Conservation (phyloP, 2,888 invertebrate species). For the Patella caerulea region DNA sequence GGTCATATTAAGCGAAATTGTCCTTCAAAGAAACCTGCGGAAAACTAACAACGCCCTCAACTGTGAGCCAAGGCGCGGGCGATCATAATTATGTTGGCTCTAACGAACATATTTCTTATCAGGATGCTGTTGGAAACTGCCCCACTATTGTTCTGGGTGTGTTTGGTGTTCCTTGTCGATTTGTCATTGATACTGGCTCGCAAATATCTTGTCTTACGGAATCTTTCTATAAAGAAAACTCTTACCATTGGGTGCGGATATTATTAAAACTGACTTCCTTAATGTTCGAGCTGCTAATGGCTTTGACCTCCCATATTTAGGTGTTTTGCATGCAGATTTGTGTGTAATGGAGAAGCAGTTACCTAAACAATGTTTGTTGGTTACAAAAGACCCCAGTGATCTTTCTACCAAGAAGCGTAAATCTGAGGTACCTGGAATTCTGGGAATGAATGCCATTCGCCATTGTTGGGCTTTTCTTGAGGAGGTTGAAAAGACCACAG, state of each 20-base stretch:
- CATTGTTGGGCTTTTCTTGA: background rate
- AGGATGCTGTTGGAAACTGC: too few relatives aligned
- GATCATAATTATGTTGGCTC: too few relatives aligned
- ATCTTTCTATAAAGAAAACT: too few relatives aligned
- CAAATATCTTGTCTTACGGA: too few relatives aligned
- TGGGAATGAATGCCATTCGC: background rate
- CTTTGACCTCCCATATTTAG: background rate
- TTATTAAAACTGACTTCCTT: background rate
- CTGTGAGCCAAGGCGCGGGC: too few relatives aligned
- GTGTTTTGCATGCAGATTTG: background rate
- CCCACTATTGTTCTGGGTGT: too few relatives aligned
- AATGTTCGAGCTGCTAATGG: constrained; percentile 4
- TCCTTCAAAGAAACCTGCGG: too few relatives aligned
- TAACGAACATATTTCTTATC: too few relatives aligned
- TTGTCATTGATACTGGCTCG: too few relatives aligned
- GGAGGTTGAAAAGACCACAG: background rate
- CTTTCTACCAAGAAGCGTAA: background rate
- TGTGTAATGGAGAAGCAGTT: background rate
- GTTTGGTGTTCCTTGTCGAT: too few relatives aligned
- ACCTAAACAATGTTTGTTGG: background rate
- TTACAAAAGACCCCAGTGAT: background rate
- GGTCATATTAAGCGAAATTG: too few relatives aligned
- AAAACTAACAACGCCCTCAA: too few relatives aligned
- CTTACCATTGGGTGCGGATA: background rate
- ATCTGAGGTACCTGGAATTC: background rate